phyloP scores from a whole-genome alignment of 2,797 vertebrate genomes.

The Aythya fuligula region DNA sequence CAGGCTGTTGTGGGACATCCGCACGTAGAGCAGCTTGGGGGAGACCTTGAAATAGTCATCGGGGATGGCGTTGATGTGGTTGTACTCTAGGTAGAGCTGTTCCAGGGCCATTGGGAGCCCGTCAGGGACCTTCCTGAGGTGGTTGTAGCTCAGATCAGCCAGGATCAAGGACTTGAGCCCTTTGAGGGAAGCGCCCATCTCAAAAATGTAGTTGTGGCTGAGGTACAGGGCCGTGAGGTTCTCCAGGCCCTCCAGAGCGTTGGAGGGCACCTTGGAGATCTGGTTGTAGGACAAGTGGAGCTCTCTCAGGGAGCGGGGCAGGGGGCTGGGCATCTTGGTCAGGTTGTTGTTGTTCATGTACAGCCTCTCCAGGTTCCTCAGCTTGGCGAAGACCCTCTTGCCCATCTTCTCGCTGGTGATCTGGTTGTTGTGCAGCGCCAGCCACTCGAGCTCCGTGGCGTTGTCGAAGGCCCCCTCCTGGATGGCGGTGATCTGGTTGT shows the following conservation, averaged over 20 bases:
- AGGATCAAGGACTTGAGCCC: constrained; percentile 88
- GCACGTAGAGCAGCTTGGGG: constrained; percentile 88
- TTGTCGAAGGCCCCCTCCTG: constrained; percentile 89
- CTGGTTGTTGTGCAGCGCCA: constrained; percentile 92
- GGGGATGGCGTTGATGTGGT: constrained; percentile 88
- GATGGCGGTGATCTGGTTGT: constrained; percentile 88
- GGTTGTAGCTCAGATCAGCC: constrained; percentile 91
- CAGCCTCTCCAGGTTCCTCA: constrained; percentile 86
- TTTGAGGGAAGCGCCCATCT: constrained; percentile 85
- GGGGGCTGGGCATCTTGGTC: constrained; percentile 85
- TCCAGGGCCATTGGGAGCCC: constrained; percentile 88
- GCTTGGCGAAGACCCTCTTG: constrained; percentile 85
- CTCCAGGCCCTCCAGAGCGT: constrained; percentile 88
- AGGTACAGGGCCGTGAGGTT: constrained; percentile 93
- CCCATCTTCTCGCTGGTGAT: constrained; percentile 87
- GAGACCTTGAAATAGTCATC: constrained; percentile 86
- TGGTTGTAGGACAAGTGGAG: constrained; percentile 90
- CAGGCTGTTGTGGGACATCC: constrained; percentile 91
- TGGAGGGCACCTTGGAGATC: constrained; percentile 86
- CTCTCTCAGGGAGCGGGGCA: constrained; percentile 89
- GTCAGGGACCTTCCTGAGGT: constrained; percentile 88
- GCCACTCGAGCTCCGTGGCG: constrained; percentile 91
- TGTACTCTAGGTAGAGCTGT: constrained; percentile 94
- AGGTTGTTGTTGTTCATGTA: constrained; percentile 95
- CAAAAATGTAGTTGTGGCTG: constrained; percentile 89